These are phyloP conservation scores for Drosophila arizonae DNA, from an alignment of 1,140 invertebrate genomes.

Conservation along the genomic window DNA sequence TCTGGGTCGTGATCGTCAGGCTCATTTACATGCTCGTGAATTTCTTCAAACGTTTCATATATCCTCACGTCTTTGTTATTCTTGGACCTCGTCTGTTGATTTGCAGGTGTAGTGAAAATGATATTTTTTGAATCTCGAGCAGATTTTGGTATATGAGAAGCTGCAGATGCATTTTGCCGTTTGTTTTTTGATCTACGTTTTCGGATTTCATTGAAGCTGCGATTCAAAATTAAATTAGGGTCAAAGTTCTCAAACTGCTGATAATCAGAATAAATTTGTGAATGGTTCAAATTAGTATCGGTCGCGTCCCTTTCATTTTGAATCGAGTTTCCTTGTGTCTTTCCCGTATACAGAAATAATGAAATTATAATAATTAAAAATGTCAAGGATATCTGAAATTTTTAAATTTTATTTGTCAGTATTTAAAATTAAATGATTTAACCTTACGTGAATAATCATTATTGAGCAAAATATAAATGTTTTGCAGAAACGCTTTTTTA, in stretches of 20 bases:
- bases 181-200: slow-evolving; percentile 28
- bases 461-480: not conserved
- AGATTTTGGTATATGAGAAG: not conserved
- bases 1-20: slow-evolving; percentile 37
- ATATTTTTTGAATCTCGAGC: slow-evolving; percentile 3
- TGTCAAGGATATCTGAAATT: slow-evolving; percentile 36
- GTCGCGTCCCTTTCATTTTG: slow-evolving; percentile 6
- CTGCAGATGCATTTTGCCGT: not conserved
- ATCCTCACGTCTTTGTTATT: slow-evolving; percentile 36
- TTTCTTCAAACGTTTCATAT: slow-evolving; percentile 55
- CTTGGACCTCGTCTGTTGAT: slow-evolving; percentile 15
- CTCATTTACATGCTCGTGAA: slow-evolving; percentile 59
- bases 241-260: slow-evolving; percentile 7
- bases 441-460: slow-evolving; percentile 27
- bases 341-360: slow-evolving; percentile 8
- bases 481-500: not conserved
- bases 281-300: not conserved
- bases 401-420: not conserved
- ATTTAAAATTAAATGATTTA: not conserved
- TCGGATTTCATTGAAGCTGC: slow-evolving; percentile 14
- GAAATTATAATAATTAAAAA: slow-evolving; percentile 17
- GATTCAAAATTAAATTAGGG: not conserved
- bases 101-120: slow-evolving; percentile 5
- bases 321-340: slow-evolving; percentile 6
- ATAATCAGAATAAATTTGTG: not conserved